phyloP scores from a whole-genome alignment of 92 coral and sea anemone species.

The Paramuricea clavata region DNA sequence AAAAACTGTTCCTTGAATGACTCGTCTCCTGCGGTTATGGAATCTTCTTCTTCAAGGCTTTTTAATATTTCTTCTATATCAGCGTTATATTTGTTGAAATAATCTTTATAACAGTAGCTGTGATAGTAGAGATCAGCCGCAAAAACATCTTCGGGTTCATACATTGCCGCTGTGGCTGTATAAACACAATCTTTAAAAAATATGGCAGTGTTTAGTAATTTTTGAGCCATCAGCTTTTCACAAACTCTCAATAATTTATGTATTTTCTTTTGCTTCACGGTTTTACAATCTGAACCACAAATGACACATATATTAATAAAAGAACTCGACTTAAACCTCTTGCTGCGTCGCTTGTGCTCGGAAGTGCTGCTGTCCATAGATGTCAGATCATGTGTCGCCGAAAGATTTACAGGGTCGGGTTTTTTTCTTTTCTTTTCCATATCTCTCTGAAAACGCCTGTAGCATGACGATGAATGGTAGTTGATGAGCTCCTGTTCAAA shows the following conservation, averaged over 20 bases:
- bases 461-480: background rate
- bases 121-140: conserved; percentile 17
- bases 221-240: background rate
- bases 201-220: background rate
- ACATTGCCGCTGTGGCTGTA: conserved; percentile 1
- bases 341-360: background rate
- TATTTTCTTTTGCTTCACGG: background rate
- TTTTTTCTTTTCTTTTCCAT: background rate
- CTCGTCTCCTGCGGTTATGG: background rate
- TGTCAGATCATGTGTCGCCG: background rate
- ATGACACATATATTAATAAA: background rate
- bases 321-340: background rate
- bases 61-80: background rate
- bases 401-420: background rate
- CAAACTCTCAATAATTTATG: background rate
- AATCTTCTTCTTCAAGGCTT: conserved; percentile 11
- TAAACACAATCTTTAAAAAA: background rate
- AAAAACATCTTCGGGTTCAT: background rate
- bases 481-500: conserved; percentile 2
- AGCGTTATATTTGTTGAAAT: background rate
- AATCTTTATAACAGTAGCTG: background rate
- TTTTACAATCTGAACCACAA: background rate
- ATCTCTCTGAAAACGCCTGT: background rate
- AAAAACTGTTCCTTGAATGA: conserved; percentile 11
- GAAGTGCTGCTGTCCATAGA: background rate